phyloP scores from a whole-genome alignment of 2,113 vertebrate species.

The Petroica traversi region DNA sequence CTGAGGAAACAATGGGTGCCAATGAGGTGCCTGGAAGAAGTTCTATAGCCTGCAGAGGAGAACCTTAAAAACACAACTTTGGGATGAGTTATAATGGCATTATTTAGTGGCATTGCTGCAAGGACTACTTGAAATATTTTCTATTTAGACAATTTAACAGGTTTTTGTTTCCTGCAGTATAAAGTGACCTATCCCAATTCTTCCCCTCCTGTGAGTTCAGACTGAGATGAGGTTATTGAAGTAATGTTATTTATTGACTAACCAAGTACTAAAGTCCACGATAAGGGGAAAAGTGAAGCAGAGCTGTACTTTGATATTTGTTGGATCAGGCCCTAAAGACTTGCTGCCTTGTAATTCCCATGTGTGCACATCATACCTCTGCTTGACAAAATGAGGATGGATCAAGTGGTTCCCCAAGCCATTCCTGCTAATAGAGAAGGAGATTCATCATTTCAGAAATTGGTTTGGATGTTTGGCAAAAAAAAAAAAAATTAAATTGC shows the following conservation, averaged over 20 bases:
- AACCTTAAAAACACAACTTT: not conserved
- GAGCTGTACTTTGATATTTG: slow-evolving; percentile 16
- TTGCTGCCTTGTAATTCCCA: not conserved
- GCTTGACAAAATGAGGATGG: not conserved
- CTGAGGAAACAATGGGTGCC: not conserved
- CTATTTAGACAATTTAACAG: not conserved
- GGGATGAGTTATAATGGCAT: not conserved
- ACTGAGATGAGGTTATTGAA: not conserved
- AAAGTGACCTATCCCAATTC: not conserved
- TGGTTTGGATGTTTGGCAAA: not conserved
- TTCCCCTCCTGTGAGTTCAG: not conserved
- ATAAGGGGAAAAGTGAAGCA: not conserved
- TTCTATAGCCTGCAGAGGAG: not conserved
- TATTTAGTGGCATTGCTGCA: not conserved
- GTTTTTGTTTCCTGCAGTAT: not conserved
- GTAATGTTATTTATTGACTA: slow-evolving; percentile 56
- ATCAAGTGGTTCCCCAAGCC: not conserved
- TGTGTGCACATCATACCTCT: not conserved
- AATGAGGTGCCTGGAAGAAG: not conserved
- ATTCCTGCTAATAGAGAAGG: not conserved
- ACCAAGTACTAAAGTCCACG: slow-evolving; percentile 3
- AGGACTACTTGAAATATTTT: not conserved
- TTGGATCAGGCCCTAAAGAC: not conserved
- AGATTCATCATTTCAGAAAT: not conserved
- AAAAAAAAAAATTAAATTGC: not conserved